Conservation (phyloP, 2,113 vertebrate genomes). For the Indri indri region DNA sequence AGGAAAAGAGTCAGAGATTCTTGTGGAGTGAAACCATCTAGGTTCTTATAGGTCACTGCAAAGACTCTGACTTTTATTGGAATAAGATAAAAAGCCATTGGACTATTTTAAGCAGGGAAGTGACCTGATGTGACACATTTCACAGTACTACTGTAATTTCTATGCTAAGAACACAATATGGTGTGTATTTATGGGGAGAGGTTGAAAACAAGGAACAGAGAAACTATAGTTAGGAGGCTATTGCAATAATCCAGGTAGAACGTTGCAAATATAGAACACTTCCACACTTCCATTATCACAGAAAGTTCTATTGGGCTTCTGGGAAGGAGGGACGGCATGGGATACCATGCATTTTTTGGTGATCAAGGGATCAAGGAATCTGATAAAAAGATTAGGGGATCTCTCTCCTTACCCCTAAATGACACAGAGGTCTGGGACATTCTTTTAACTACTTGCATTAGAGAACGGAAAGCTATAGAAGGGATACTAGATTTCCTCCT, state of each 20-base stretch:
- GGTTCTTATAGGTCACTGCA: not conserved
- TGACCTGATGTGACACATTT: not conserved
- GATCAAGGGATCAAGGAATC: not conserved
- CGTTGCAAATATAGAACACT: not conserved
- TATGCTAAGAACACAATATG: not conserved
- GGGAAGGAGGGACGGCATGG: not conserved
- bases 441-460: not conserved
- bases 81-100: not conserved
- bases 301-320: not conserved
- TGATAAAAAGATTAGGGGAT: not conserved
- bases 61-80: not conserved
- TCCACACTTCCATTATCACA: not conserved
- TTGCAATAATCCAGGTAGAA: not conserved
- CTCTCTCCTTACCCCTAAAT: not conserved
- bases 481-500: not conserved
- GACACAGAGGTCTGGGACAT: not conserved
- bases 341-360: not conserved
- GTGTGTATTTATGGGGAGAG: not conserved
- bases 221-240: not conserved
- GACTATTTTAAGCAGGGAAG: not conserved
- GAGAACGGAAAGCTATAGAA: not conserved
- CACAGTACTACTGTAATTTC: not conserved
- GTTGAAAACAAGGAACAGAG: not conserved
- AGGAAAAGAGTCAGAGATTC: not conserved
- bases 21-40: not conserved